Evolutionary conservation across 2,797 vertebrate genomes (phyloP), one percentile per base, ranked within the genome.

Genomic region (Lacerta viridis): DNA sequence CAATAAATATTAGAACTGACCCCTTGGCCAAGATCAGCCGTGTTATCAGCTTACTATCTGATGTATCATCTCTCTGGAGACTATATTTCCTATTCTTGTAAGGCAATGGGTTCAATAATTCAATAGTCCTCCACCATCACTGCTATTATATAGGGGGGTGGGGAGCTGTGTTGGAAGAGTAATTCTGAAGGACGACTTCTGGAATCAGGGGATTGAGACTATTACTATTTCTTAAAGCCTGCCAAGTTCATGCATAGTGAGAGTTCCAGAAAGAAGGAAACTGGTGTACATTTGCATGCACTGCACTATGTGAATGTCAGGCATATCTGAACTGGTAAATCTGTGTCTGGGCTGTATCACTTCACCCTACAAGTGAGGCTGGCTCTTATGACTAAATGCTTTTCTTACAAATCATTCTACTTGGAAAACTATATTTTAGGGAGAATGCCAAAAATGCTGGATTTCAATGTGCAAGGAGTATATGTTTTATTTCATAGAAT

Each of bases 41-140:
- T 72, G 83, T 92, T 93, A 93, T 87, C 75, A 46, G 39, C 95
- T 93, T 91, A 89, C 87, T 93, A 94, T 85, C 71, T 80, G 89
- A 80, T 86, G 77, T 1, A 11, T 84, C 84, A 88, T 69, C n/a
- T 93, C 78, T 61, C 83, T 50, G 0, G 69, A 83, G 92, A 87
- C 39, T 83, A 33, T 82, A 46, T 64, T 85, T 81, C 39, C 20
- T 88, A 69, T 41, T n/a, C 18, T 82, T 86, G 74, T 25, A 89
- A 87, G 79, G 59, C 92, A 93, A 90, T 64, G 43, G 85, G 68
- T 74, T 88, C 77, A 3, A 33, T 59, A 81, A 88, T 78, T 76
- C 79, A 69, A 90, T 71, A 89, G 36, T 72, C 84, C 0, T 0
- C 86, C 91, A 92, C 27, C 33, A 91, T 89, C 76, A 9, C 29